Evolutionary conservation across 1,140 invertebrate genomes (phyloP).

Genomic region (Tribolium madens): DNA sequence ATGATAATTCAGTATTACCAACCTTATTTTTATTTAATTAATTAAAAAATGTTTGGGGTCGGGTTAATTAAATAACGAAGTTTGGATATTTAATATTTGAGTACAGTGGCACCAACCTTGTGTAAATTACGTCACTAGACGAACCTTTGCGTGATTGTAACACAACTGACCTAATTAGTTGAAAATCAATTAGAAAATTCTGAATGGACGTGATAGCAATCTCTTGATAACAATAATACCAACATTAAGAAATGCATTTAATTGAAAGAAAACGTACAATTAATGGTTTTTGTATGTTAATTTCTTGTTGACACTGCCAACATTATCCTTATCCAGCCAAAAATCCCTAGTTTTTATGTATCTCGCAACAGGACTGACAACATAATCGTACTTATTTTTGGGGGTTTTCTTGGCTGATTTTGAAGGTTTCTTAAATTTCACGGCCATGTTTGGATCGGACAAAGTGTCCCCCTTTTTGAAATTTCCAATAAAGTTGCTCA

Average conservation of each 20-base stretch:
- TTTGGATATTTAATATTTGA: too few relatives aligned
- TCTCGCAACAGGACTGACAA: conserved; percentile 2
- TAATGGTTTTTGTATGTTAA: neutral
- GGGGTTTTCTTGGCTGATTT: neutral
- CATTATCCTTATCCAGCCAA: neutral
- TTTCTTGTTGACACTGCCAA: neutral
- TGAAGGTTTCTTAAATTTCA: neutral
- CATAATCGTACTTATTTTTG: neutral
- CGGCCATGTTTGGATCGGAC: too few relatives aligned
- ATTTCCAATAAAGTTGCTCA: too few relatives aligned
- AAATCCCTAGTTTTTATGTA: conserved; percentile 9
- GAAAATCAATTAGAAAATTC: neutral
- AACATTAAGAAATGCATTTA: neutral
- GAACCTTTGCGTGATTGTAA: neutral
- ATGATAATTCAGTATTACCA: too few relatives aligned
- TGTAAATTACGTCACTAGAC: neutral
- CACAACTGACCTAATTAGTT: neutral
- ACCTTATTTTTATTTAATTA: too few relatives aligned
- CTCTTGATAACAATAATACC: neutral
- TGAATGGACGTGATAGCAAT: neutral
- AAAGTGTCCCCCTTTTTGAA: too few relatives aligned
- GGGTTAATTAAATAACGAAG: too few relatives aligned
- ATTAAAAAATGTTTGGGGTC: too few relatives aligned
- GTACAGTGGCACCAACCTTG: neutral
- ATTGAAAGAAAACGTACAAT: neutral